These are phyloP conservation scores for Hoplodrina ambigua DNA, from an alignment of 2,888 invertebrate genomes.

Conservation along the genomic window DNA sequence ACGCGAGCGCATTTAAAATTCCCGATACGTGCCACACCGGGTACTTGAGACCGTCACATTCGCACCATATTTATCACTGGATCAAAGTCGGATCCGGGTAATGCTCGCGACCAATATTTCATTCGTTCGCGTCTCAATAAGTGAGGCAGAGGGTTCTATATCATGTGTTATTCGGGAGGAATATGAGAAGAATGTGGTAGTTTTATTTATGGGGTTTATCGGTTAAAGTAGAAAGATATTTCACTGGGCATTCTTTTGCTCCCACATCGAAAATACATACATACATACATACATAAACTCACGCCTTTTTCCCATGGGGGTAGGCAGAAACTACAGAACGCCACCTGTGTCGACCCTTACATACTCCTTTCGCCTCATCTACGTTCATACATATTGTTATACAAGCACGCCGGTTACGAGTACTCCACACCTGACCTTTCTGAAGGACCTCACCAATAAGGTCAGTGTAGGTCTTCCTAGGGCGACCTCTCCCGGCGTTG, in stretches of 20 bases:
- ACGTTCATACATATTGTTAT: no score
- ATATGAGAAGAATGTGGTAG: constrained; percentile 52
- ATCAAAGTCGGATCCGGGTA: constrained; percentile 72
- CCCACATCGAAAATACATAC: no score
- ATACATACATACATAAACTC: no score
- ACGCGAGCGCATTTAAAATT: constrained; percentile 68
- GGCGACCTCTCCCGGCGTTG: no score
- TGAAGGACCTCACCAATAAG: no score
- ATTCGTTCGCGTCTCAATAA: constrained; percentile 82
- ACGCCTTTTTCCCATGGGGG: no score
- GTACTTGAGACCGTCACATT: constrained; percentile 72
- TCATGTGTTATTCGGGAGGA: constrained; percentile 66
- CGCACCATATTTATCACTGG: constrained; percentile 84
- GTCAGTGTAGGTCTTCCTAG: no score
- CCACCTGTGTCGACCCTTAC: no score
- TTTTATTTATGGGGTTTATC: constrained; percentile 38
- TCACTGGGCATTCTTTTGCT: not conserved
- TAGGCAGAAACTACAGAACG: no score
- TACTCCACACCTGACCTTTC: no score
- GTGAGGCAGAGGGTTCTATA: constrained; percentile 71
- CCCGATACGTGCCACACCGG: constrained; percentile 64
- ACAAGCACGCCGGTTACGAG: no score
- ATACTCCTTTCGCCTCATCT: no score
- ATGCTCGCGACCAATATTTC: constrained; percentile 78
- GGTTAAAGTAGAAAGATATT: not conserved